phyloP scores from a whole-genome alignment of 2,113 vertebrate species.

The Catharus fuscescens region DNA sequence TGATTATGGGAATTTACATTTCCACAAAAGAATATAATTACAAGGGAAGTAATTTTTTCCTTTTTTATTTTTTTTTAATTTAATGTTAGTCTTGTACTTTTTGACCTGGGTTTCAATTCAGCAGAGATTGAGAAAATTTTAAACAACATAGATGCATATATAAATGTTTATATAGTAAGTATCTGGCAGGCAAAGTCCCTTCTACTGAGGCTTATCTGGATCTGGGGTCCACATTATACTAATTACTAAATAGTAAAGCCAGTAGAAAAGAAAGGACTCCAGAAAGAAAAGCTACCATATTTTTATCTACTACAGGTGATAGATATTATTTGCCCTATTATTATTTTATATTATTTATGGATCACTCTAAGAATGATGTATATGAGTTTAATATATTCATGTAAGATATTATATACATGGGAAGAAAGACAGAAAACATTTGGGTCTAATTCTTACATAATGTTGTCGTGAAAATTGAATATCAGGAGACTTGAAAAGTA shows the following conservation, averaged over 20 bases:
- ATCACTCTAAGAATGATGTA: background rate
- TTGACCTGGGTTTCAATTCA: conserved; percentile 45
- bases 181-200: background rate
- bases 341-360: conserved; percentile 43
- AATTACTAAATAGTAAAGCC: conserved; percentile 22
- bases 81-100: conserved; percentile 24
- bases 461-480: conserved; percentile 41
- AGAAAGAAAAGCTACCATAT: background rate
- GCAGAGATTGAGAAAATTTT: conserved; percentile 35
- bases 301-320: conserved; percentile 16
- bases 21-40: conserved; percentile 50
- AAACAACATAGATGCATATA: background rate
- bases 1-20: conserved; percentile 60
- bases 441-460: conserved; percentile 23
- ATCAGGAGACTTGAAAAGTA: background rate
- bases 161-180: conserved; percentile 24
- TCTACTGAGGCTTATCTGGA: background rate
- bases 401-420: background rate
- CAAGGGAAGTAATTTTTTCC: background rate
- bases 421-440: conserved; percentile 22
- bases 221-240: background rate
- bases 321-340: conserved; percentile 29
- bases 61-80: background rate
- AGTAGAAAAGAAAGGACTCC: background rate
- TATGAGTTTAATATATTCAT: conserved; percentile 22